phyloP scores from a whole-genome alignment of 2,888 invertebrate species.

The Drosophila anomalata region DNA sequence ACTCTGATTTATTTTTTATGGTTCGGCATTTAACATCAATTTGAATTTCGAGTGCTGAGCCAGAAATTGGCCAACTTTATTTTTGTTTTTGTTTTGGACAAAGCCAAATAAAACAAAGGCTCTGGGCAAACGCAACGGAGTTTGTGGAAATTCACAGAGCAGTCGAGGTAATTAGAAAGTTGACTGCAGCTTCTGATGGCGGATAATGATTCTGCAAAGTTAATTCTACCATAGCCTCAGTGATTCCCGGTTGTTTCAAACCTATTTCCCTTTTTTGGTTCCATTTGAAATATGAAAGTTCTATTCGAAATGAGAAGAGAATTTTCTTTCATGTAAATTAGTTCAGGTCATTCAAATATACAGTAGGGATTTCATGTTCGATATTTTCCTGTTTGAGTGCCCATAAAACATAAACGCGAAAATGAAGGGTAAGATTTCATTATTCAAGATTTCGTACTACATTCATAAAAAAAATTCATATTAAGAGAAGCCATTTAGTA shows the following conservation, averaged over 20 bases:
- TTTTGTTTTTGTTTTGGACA: conserved; percentile 33
- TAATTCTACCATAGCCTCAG: conserved; percentile 23
- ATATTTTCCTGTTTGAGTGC: too few relatives aligned
- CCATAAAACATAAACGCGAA: too few relatives aligned
- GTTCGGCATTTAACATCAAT: conserved; percentile 43
- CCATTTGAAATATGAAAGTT: conserved; percentile 10
- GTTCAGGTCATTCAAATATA: not conserved
- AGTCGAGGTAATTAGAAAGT: conserved; percentile 50
- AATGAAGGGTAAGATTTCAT: too few relatives aligned
- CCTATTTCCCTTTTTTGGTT: not conserved
- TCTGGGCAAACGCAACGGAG: conserved; percentile 19
- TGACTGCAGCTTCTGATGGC: conserved; percentile 31
- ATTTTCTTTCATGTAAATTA: not conserved
- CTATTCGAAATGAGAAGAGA: not conserved
- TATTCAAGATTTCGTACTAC: too few relatives aligned
- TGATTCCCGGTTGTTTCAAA: conserved; percentile 11
- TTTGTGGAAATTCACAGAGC: conserved; percentile 22
- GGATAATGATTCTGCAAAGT: conserved; percentile 28
- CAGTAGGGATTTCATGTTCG: too few relatives aligned
- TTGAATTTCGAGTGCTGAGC: conserved; percentile 46
- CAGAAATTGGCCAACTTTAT: conserved; percentile 49
- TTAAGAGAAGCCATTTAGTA: too few relatives aligned
- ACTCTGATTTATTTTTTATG: conserved; percentile 30
- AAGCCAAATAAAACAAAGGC: conserved; percentile 44
- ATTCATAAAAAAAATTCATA: too few relatives aligned